These are phyloP conservation scores for Aphis craccivora DNA, from an alignment of 1,140 invertebrate genomes.

Conservation along the genomic window DNA sequence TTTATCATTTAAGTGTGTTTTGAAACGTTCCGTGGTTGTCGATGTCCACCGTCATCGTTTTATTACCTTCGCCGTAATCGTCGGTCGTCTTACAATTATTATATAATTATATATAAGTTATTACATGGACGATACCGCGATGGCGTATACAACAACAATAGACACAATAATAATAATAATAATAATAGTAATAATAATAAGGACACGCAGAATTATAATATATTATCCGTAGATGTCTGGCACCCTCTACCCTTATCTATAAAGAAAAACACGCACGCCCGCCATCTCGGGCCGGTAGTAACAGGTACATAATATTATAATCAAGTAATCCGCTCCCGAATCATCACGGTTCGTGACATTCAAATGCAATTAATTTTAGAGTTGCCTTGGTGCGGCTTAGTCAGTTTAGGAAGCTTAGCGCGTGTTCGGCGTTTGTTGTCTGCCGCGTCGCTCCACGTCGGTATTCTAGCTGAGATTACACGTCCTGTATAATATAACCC, in stretches of 20 bases:
- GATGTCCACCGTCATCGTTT: background rate
- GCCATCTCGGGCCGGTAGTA: background rate
- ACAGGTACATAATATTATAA: constrained; percentile 14
- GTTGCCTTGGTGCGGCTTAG: constrained; percentile 5
- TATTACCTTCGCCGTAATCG: background rate
- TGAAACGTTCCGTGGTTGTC: background rate
- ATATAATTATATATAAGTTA: background rate
- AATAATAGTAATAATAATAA: too few relatives aligned
- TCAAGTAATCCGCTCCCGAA: constrained; percentile 25
- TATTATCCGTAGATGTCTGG: background rate
- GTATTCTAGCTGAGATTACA: background rate
- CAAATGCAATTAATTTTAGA: constrained; percentile 34
- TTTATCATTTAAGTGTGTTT: background rate
- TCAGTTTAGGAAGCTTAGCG: constrained; percentile 32
- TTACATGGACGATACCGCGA: background rate
- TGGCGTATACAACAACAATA: background rate
- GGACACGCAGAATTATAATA: background rate
- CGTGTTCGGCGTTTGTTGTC: background rate
- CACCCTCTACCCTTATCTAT: background rate
- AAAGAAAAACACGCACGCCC: background rate
- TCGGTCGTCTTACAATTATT: background rate
- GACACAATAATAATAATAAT: background rate
- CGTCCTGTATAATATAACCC: background rate
- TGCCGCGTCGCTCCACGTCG: background rate
- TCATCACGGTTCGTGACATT: background rate